phyloP scores from a whole-genome alignment of 2,888 invertebrate genomes.

The Cheilosia grossa region DNA sequence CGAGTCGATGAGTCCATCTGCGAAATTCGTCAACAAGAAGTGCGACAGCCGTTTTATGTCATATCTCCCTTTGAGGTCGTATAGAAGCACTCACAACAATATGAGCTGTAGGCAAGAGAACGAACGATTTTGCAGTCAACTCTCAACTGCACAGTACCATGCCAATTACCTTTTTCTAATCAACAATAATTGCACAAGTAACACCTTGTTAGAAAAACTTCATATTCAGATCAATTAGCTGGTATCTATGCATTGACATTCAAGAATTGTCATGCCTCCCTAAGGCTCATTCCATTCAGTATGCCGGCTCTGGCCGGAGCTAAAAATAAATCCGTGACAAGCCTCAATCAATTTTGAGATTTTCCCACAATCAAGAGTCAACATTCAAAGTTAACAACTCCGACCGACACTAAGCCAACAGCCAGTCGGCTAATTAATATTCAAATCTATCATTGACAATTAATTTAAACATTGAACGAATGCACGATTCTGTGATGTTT shows the following conservation, averaged over 20 bases:
- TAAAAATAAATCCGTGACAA: slow-evolving; percentile 67
- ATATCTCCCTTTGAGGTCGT: too few species aligned
- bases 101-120: too few species aligned
- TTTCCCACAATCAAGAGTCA: slow-evolving; percentile 73
- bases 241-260: slow-evolving; percentile 21
- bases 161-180: not conserved
- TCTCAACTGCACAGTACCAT: too few species aligned
- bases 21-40: too few species aligned
- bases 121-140: too few species aligned
- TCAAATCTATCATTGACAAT: slow-evolving; percentile 74
- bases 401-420: slow-evolving; percentile 15
- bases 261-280: slow-evolving; percentile 42
- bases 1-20: too few species aligned
- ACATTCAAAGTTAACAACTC: slow-evolving; percentile 42
- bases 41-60: too few species aligned
- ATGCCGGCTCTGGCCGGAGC: not conserved
- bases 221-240: slow-evolving; percentile 40
- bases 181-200: not conserved
- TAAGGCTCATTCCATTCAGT: slow-evolving; percentile 4
- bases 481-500: slow-evolving; percentile 62
- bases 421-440: slow-evolving; percentile 65
- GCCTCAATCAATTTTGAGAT: slow-evolving; percentile 59
- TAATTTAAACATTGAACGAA: slow-evolving; percentile 70
- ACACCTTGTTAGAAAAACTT: not conserved
- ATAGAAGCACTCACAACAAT: too few species aligned